Base-by-base conservation (phyloP, 37 sponge, comb jelly and placozoan species). In the Oopsacas minuta region DNA sequence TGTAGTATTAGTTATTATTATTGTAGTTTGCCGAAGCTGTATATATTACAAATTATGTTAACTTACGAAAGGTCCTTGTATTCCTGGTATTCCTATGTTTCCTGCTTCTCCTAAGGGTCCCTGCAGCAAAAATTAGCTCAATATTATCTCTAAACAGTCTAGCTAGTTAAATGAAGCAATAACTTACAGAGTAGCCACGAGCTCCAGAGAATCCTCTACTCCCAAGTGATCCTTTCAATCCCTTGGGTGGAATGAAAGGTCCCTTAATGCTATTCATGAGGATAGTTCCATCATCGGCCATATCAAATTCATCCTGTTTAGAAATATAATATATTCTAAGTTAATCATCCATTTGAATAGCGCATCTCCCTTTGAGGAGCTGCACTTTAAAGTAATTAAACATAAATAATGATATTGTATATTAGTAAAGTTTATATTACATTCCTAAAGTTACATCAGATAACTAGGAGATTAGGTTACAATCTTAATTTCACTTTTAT, bases 281-380 rank as follows among this genome's bases (percentile, higher is more conserved):
- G 28, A 61, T 61, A 61, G 30, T 10, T 25, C 75, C 75, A 25
- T 61, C 32, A 61, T 61, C 75, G 22, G 22, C 75, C 22, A 61
- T n/a, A n/a, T 61, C 75, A 61, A 61, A 61, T 12, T 61, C 75
- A 61, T 61, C 75, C 75, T 61, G 75, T 61, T n/a, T n/a, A n/a
- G n/a, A n/a, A n/a, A n/a, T n/a, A n/a, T n/a, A n/a, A n/a, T n/a
- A n/a, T n/a, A n/a, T n/a, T n/a, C n/a, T n/a, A n/a, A n/a, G n/a
- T n/a, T n/a, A n/a, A n/a, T n/a, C n/a, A n/a, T n/a, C n/a, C n/a
- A n/a, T n/a, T n/a, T n/a, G n/a, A n/a, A n/a, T n/a, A n/a, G n/a
- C n/a, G n/a, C n/a, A n/a, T n/a, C n/a, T n/a, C n/a, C n/a, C n/a
- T n/a, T n/a, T n/a, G n/a, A n/a, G n/a, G n/a, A n/a, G n/a, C n/a